phyloP scores from a whole-genome alignment of 1,140 invertebrate genomes.

The Rhynchophorus ferrugineus region DNA sequence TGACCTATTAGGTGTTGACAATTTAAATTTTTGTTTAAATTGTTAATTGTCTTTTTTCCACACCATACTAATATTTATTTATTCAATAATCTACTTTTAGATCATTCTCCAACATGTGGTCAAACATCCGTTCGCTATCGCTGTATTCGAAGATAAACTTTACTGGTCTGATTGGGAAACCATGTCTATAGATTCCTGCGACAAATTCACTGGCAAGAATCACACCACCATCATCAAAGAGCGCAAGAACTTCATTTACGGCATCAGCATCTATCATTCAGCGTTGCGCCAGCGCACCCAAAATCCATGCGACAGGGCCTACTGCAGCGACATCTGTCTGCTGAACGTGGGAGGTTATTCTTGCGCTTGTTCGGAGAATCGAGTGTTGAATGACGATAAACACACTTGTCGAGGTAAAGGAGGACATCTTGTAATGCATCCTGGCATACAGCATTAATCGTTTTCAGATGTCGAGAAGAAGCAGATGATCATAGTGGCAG shows the following conservation, averaged over 20 bases:
- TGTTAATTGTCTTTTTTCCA: too few relatives aligned
- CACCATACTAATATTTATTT: too few relatives aligned
- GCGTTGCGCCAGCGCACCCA: constrained; percentile 44
- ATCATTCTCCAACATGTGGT: constrained; percentile 48
- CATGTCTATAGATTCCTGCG: constrained; percentile 54
- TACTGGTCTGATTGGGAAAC: constrained; percentile 80
- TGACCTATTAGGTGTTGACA: too few relatives aligned
- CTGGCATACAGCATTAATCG: too few relatives aligned
- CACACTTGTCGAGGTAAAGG: constrained; percentile 47
- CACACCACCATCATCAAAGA: constrained; percentile 46
- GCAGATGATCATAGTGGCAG: constrained; percentile 40
- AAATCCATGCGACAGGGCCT: constrained; percentile 61
- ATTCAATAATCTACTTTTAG: constrained; percentile 28
- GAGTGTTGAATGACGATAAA: constrained; percentile 46
- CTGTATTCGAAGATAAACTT: constrained; percentile 78
- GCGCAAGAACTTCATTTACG: constrained; percentile 48
- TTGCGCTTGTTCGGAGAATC: constrained; percentile 74
- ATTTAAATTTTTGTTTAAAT: too few relatives aligned
- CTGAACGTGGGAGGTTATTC: constrained; percentile 54
- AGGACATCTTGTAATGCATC: too few relatives aligned
- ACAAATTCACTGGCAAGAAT: constrained; percentile 61
- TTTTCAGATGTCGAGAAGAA: constrained; percentile 34
- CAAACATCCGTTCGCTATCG: constrained; percentile 72
- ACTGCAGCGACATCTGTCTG: constrained; percentile 77
- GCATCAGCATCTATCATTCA: constrained; percentile 62